phyloP scores from a whole-genome alignment of 2,797 vertebrate species.

The Acrossocheilus fasciatus region DNA sequence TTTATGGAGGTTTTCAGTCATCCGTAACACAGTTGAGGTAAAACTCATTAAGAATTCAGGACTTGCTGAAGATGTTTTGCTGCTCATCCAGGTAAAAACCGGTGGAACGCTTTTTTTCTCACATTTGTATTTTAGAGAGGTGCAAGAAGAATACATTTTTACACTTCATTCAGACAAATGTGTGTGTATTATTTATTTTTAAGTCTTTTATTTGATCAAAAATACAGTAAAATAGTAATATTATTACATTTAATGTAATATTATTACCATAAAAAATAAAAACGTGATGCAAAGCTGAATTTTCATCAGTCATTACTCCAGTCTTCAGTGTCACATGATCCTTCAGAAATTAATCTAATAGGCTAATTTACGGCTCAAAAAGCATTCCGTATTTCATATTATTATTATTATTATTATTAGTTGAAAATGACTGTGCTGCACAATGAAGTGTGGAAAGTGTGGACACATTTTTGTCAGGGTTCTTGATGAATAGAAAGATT shows the following conservation, averaged over 20 bases:
- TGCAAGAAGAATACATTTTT: not conserved
- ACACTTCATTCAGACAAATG: slow-evolving; percentile 1
- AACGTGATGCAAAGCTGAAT: not conserved
- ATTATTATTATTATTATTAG: not conserved
- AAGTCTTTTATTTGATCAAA: not conserved
- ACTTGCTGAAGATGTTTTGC: slow-evolving; percentile 5
- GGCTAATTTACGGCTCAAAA: too few species aligned
- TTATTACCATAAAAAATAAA: not conserved
- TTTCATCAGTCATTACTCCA: not conserved
- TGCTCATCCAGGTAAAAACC: slow-evolving; percentile 17
- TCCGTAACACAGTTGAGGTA: not conserved
- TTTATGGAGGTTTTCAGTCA: slow-evolving; percentile 3
- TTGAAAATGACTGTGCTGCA: not conserved
- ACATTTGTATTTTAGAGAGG: slow-evolving; percentile 24
- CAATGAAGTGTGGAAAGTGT: not conserved
- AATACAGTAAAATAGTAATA: not conserved
- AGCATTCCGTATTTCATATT: too few species aligned
- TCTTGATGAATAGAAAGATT: not conserved
- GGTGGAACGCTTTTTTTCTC: slow-evolving; percentile 16
- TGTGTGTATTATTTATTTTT: not conserved
- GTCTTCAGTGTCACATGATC: not conserved
- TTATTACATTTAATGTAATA: too few species aligned
- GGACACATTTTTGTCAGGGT: not conserved
- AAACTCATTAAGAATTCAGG: slow-evolving; percentile 30
- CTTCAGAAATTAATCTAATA: not conserved